A percentile compares a stretch with the other conserved stretches of the same genome.
phyloP scores from a whole-genome alignment of 2,888 invertebrate species.

The Cyaniris semiargus region DNA sequence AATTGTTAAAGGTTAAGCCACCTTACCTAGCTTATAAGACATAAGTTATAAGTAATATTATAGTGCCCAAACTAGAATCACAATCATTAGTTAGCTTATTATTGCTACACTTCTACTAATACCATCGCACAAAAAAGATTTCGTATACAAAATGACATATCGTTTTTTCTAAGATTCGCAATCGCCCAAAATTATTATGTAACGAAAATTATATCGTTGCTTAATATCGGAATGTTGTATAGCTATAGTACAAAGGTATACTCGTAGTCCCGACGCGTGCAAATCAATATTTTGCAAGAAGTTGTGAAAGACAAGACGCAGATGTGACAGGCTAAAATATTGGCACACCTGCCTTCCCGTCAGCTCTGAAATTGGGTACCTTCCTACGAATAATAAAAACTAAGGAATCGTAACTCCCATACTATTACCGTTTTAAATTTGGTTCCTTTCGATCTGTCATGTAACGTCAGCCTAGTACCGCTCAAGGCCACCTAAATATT shows the following conservation, averaged over 20 bases:
- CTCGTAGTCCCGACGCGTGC: conserved; percentile 40
- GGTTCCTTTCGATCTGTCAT: no score
- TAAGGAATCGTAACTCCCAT: no score
- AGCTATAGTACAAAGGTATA: conserved; percentile 40
- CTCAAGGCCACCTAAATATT: no score
- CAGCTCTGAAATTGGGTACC: neutral
- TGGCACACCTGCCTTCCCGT: neutral
- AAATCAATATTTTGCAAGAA: conserved; percentile 47
- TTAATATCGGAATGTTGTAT: conserved; percentile 45
- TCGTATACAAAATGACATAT: neutral
- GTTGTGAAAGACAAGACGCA: conserved; percentile 36
- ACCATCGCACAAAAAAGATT: conserved; percentile 34
- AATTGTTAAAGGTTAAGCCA: no score
- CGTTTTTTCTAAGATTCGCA: conserved; percentile 16
- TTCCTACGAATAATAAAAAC: no score
- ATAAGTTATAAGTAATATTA: no score
- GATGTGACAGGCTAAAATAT: conserved; percentile 25
- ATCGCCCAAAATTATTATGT: conserved; percentile 43
- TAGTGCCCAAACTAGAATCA: no score
- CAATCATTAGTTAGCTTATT: no score
- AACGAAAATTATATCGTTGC: conserved; percentile 53
- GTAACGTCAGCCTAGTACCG: no score
- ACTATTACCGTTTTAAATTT: no score
- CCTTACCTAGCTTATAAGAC: no score
- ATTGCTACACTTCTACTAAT: neutral